phyloP scores from a whole-genome alignment of 2,797 vertebrate genomes.

The Gallinago stenura region DNA sequence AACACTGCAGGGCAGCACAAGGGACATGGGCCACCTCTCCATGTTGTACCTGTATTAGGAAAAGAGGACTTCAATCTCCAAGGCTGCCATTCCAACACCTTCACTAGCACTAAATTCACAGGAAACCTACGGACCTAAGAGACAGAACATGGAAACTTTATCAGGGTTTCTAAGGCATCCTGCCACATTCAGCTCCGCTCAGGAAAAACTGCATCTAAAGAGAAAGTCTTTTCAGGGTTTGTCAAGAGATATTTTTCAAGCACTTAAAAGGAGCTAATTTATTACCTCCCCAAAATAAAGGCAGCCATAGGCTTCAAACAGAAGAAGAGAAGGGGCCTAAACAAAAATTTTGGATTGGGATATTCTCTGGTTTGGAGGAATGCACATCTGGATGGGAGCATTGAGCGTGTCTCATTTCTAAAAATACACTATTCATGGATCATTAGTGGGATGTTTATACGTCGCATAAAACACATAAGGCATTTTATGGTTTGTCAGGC shows the following conservation, averaged over 20 bases:
- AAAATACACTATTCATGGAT: not conserved
- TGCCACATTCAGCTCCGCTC: conserved; percentile 16
- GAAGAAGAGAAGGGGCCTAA: not conserved
- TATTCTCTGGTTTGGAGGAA: not conserved
- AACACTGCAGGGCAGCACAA: conserved; percentile 21
- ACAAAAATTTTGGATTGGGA: not conserved
- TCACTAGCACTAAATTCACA: conserved; percentile 70
- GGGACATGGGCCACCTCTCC: conserved; percentile 30
- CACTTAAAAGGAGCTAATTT: conserved; percentile 4
- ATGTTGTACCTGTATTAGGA: conserved; percentile 29
- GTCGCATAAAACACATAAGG: not conserved
- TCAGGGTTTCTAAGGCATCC: conserved; percentile 42
- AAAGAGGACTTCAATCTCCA: conserved; percentile 70
- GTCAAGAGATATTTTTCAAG: not conserved
- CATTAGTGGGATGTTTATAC: not conserved
- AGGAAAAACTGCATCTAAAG: not conserved
- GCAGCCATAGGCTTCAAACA: not conserved
- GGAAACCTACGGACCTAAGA: conserved; percentile 64
- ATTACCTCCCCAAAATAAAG: conserved; percentile 16
- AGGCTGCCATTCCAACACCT: conserved; percentile 67
- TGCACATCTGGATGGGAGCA: not conserved
- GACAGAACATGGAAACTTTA: conserved; percentile 59
- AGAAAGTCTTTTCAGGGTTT: not conserved
- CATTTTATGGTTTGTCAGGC: not conserved
- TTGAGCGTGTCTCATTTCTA: not conserved